These are phyloP conservation scores for Bombus pascuorum DNA, from an alignment of 1,140 invertebrate genomes.

Conservation along the genomic window DNA sequence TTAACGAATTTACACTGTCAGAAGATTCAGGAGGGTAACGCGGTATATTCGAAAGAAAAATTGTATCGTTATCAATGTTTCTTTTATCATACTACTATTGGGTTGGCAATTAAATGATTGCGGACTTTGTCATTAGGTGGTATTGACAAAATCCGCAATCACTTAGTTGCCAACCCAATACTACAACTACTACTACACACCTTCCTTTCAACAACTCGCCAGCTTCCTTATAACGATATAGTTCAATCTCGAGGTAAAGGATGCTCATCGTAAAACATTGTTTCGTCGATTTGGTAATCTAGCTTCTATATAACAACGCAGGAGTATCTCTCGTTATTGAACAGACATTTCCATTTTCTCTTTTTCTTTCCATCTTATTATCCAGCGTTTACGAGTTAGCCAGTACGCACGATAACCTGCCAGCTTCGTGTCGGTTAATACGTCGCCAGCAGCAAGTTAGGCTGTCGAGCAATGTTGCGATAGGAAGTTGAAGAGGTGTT, in stretches of 20 bases:
- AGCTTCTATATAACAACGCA: background rate
- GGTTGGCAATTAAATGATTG: no score
- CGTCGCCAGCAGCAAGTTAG: constrained; percentile 63
- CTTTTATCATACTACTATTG: background rate
- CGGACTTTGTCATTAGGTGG: no score
- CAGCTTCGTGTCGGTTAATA: constrained; percentile 68
- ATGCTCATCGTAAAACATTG: background rate
- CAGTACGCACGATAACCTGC: constrained; percentile 43
- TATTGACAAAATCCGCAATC: no score
- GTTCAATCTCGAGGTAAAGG: background rate
- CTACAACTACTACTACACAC: no score
- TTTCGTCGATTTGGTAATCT: background rate
- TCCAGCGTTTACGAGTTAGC: background rate
- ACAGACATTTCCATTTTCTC: background rate
- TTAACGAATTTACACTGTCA: background rate
- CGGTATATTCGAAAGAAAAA: no score
- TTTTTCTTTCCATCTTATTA: background rate
- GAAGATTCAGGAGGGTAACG: no score
- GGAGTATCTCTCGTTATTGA: background rate
- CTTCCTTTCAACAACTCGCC: background rate
- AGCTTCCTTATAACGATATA: background rate
- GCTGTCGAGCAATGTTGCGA: constrained; percentile 41
- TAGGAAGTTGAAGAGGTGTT: constrained; percentile 33
- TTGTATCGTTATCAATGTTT: background rate
- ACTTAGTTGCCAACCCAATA: no score